Base-by-base conservation (phyloP, 2,113 vertebrate species). In the Sylvietta virens region DNA sequence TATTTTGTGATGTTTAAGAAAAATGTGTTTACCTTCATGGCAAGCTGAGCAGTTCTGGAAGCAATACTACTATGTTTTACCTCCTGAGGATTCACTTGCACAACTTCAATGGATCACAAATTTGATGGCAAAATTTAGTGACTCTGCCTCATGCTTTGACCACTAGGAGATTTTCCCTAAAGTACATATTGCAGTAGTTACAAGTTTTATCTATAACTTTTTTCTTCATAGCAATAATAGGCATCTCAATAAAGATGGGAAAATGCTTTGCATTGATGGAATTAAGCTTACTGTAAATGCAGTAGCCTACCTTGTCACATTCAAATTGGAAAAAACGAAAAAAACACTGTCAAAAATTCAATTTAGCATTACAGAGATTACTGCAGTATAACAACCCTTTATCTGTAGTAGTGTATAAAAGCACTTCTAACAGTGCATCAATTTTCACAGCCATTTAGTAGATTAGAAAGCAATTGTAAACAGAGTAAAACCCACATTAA, bases 381-480 rank as follows among this genome's bases (percentile, higher is more conserved):
- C 95, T 94, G 88, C 91, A 86, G 85, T 94, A 88, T 94, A 97
- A 94, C 96, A 94, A 54, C 88, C 93, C 94, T 97, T 97, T 97
- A 96, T 98, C 97, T 97, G 88, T 93, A 92, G 90, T 88, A 86
- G 95, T 97, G 92, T 97, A 98, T 97, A 96, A 98, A 98, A 97
- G 96, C 96, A 95, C 97, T 97, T 92, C 92, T 97, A 98, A 98
- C 95, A 94, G 93, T 97, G 98, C 98, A 97, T 98, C 98, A 97
- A 97, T 98, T 98, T 98, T 98, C 98, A 98, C 96, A 98, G 97
- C 97, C 97, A 97, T 98, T 98, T 98, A 98, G 97, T 98, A 98
- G 98, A 98, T 98, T 98, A 98, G 97, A 98, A 98, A 98, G 98
- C 98, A 98, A 97, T 98, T 98, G 98, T 98, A 98, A 98, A 97